phyloP scores from a whole-genome alignment of 2,797 vertebrate species.

The Sarcoramphus papa region DNA sequence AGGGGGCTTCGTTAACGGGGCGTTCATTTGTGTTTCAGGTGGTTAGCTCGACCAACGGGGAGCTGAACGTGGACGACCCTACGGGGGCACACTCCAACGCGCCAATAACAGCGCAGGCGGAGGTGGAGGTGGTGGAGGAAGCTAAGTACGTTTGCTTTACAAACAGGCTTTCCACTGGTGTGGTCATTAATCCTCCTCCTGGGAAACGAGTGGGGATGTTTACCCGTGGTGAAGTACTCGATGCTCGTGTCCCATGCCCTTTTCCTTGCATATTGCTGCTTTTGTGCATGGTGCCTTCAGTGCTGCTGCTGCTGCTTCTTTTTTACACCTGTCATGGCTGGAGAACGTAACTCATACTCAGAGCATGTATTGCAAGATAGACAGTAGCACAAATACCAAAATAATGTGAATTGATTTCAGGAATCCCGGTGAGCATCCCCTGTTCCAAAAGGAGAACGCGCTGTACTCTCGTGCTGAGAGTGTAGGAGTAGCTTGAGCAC shows the following conservation, averaged over 20 bases:
- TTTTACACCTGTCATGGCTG: slow-evolving; percentile 49
- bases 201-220: slow-evolving; percentile 28
- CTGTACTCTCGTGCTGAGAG: background rate
- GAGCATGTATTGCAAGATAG: slow-evolving; percentile 28
- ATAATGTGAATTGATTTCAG: background rate
- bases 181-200: slow-evolving; percentile 29
- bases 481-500: background rate
- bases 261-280: slow-evolving; percentile 57
- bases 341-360: slow-evolving; percentile 24
- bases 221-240: slow-evolving; percentile 40
- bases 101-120: slow-evolving; percentile 90
- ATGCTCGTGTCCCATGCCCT: slow-evolving; percentile 48
- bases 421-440: background rate
- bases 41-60: slow-evolving; percentile 97
- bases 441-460: background rate
- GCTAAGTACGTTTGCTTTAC: slow-evolving; percentile 89
- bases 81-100: slow-evolving; percentile 89
- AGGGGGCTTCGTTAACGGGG: background rate
- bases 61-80: slow-evolving; percentile 93
- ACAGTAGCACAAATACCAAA: background rate
- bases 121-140: slow-evolving; percentile 97
- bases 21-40: slow-evolving; percentile 78
- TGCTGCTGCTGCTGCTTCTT: slow-evolving; percentile 55
- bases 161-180: slow-evolving; percentile 24
- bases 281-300: slow-evolving; percentile 72